Percentiles rank a stretch among this genome's conserved stretches.
These are phyloP conservation scores for Babylonia areolata DNA, from an alignment of 1,140 invertebrate species.

Conservation along the genomic window DNA sequence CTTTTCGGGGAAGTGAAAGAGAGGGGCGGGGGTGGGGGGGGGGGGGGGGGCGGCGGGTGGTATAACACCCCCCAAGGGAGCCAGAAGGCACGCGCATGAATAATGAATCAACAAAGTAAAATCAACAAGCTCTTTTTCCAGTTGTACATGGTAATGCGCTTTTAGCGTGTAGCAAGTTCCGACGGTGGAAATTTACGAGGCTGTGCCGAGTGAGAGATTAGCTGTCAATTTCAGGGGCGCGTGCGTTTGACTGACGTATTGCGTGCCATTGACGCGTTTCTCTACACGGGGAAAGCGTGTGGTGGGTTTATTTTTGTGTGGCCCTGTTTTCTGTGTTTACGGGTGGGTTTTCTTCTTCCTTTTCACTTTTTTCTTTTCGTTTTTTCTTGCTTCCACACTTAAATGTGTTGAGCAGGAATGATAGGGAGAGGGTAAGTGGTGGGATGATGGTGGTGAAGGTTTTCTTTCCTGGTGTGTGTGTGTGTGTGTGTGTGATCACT, in stretches of 20 bases:
- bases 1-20: too few species aligned
- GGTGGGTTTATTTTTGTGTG: conserved; percentile 7
- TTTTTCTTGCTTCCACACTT: background rate
- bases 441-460: background rate
- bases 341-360: background rate
- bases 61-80: background rate
- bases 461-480: background rate
- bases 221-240: conserved; percentile 25
- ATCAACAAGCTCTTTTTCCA: conserved; percentile 30
- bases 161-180: conserved; percentile 21
- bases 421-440: background rate
- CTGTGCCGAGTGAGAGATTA: conserved; percentile 33
- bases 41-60: too few species aligned
- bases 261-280: conserved; percentile 26
- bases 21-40: too few species aligned
- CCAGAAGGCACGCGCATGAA: background rate
- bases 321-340: background rate
- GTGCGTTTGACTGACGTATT: conserved; percentile 30
- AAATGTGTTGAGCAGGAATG: background rate
- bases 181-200: conserved; percentile 23
- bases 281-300: background rate
- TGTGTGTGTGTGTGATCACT: background rate
- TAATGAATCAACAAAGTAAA: conserved; percentile 34
- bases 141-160: conserved; percentile 21
- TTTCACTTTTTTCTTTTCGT: background rate